Evolutionary conservation across 1,140 invertebrate species (phyloP).

Genomic region (Halyomorpha halys): DNA sequence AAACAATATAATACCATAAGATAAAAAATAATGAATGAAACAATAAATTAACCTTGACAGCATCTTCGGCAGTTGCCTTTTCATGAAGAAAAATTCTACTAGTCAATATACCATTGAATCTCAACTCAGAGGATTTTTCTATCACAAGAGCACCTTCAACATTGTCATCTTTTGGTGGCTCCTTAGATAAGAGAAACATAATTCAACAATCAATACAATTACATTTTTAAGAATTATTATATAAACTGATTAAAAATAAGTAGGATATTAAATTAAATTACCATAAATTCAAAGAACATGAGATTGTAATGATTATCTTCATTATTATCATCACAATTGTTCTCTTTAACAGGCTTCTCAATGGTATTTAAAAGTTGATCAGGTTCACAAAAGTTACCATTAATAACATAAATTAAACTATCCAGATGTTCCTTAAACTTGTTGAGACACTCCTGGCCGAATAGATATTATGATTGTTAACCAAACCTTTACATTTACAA

Average conservation of each 20-base stretch:
- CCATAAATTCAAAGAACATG: neutral
- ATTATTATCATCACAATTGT: neutral
- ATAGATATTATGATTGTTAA: too few relatives aligned
- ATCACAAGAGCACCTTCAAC: neutral
- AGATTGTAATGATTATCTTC: neutral
- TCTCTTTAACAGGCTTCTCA: neutral
- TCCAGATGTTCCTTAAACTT: neutral
- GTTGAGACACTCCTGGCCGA: neutral
- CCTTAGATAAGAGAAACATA: too few relatives aligned
- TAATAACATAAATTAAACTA: neutral
- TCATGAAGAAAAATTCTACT: neutral
- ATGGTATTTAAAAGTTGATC: neutral
- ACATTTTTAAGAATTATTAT: too few relatives aligned
- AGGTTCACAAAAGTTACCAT: neutral
- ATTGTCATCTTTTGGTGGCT: too few relatives aligned
- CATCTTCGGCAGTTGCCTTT: slow-evolving; percentile 13
- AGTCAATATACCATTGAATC: neutral
- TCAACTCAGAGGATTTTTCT: neutral
- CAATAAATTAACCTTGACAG: neutral
- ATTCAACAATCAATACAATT: too few relatives aligned
- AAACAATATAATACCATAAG: neutral
- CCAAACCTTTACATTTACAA: too few relatives aligned
- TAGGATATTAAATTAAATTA: too few relatives aligned
- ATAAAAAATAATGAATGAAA: neutral
- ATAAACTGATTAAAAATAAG: too few relatives aligned